Conservation (phyloP, 2,888 invertebrate genomes). For the Catocala fraxini region DNA sequence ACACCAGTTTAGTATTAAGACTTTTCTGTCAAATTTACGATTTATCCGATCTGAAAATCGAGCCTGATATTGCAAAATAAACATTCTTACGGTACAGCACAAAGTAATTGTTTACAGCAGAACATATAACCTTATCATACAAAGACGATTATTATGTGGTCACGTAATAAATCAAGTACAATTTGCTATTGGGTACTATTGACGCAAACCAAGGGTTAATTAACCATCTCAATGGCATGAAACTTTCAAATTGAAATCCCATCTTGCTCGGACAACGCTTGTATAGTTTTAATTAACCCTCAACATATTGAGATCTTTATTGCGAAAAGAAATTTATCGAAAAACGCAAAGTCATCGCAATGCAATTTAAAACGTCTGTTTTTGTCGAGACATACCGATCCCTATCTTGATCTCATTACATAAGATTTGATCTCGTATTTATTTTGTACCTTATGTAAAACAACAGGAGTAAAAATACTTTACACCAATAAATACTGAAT, state of each 20-base stretch:
- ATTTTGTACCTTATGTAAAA: constrained; percentile 29
- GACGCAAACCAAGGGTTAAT: neutral
- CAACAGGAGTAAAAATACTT: constrained; percentile 30
- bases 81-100: too few relatives aligned
- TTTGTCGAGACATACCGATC: constrained; percentile 63
- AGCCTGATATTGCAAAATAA: too few relatives aligned
- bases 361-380: constrained; percentile 78
- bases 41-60: too few relatives aligned
- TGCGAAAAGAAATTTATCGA: constrained; percentile 69
- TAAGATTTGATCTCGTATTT: constrained; percentile 58
- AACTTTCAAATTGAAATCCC: constrained; percentile 7
- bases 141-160: too few relatives aligned
- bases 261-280: constrained; percentile 9
- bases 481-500: constrained; percentile 25
- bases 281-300: constrained; percentile 59
- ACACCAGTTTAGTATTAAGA: too few relatives aligned
- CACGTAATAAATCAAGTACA: too few relatives aligned
- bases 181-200: too few relatives aligned
- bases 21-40: too few relatives aligned
- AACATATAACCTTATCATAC: too few relatives aligned
- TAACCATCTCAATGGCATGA: neutral
- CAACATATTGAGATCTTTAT: constrained; percentile 65
- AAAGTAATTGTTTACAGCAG: too few relatives aligned
- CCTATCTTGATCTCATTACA: constrained; percentile 70
- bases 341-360: constrained; percentile 70